Base-by-base conservation (phyloP, 2,113 vertebrate genomes). In the Nicator chloris region DNA sequence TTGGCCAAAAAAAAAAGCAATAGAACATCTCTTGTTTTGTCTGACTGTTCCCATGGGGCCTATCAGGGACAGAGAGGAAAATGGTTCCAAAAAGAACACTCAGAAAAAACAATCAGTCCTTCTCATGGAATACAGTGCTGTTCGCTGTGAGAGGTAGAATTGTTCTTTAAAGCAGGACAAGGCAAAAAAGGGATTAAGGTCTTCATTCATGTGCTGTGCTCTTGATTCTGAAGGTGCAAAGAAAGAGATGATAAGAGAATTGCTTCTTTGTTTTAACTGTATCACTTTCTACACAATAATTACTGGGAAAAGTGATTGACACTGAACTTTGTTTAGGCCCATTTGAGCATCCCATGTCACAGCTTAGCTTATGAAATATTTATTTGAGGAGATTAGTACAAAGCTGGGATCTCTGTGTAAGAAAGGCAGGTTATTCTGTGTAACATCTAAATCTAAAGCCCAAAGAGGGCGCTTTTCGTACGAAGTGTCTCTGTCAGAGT, bases 21-120 rank as follows among this genome's bases (percentile, higher is more conserved):
- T 93, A 65, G 91, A 92, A 59, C 51, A 61, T 73, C 47, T 89
- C 81, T 84, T 94, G 72, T 94, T 91, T 91, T 10, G 15, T 86
- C 70, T 86, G 50, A 63, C 81, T 84, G 81, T 69, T 94, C 95
- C 78, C 84, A 60, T 64, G 81, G 66, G 75, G 27, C 39, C 4
- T 84, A 30, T 86, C 30, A 50, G 39, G 13, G 44, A 92, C 24
- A 78, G 60, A 78, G 60, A 66, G 24, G 37, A 54, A 94, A 84
- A 71, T 81, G 37, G 65, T 89, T 89, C 77, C 69, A 60, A 71
- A 75, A 59, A 84, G 77, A 75, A 54, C 66, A 59, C 42, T 73
- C 57, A 42, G 33, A 42, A 72, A 83, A 83, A 81, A 19, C 28
- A 61, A 7, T 65, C 53, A 78, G 57, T 92, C 49, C 42, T 83